phyloP scores from a whole-genome alignment of 2,113 vertebrate species.

The Oryzias melastigma region DNA sequence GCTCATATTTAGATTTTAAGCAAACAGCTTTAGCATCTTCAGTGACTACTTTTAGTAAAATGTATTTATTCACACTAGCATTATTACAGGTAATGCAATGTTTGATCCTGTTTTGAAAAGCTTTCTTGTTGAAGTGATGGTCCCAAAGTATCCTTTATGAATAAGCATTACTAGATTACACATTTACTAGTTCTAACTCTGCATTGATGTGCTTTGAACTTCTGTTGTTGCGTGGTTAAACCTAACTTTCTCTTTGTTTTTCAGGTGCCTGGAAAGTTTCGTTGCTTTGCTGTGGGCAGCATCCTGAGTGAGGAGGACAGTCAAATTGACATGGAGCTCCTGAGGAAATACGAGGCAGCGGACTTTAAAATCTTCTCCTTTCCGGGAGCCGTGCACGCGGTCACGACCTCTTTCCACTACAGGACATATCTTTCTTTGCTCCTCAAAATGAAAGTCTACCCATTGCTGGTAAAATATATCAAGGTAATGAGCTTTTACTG shows the following conservation, averaged over 20 bases:
- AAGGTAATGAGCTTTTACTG: conserved; percentile 74
- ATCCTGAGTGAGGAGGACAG: conserved; percentile 88
- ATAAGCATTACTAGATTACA: too few species aligned
- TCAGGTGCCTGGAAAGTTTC: conserved; percentile 81
- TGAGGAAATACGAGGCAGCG: conserved; percentile 83
- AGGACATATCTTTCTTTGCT: conserved; percentile 81
- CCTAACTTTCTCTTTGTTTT: conserved; percentile 10
- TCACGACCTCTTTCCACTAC: conserved; percentile 85
- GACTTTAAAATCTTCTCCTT: conserved; percentile 91
- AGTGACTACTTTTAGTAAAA: too few species aligned
- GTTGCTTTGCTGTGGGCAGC: conserved; percentile 85
- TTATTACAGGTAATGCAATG: too few species aligned
- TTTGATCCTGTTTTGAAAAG: too few species aligned
- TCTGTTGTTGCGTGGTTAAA: not conserved
- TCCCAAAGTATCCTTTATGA: too few species aligned
- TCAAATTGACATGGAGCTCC: conserved; percentile 78
- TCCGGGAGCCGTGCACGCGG: conserved; percentile 87
- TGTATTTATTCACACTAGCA: too few species aligned
- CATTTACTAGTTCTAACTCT: too few species aligned
- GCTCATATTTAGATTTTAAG: too few species aligned
- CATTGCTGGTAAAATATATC: conserved; percentile 84
- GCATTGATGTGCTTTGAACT: not conserved
- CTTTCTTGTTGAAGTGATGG: too few species aligned
- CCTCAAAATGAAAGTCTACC: conserved; percentile 84
- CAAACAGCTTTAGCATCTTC: too few species aligned